These are phyloP conservation scores for Cydia splendana DNA, from an alignment of 1,140 invertebrate species.

Conservation along the genomic window DNA sequence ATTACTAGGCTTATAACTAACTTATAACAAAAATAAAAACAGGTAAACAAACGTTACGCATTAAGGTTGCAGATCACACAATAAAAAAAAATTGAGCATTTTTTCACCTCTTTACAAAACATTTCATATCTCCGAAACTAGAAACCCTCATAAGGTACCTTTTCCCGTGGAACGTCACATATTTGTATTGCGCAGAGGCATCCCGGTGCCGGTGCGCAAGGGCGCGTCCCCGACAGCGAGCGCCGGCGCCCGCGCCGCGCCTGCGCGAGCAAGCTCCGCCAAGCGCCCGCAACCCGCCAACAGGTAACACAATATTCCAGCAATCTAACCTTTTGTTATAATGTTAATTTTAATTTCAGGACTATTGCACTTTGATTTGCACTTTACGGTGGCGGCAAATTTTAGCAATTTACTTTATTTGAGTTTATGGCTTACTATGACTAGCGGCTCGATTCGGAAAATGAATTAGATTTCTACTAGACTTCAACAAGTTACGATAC, in stretches of 20 bases:
- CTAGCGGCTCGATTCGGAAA: no score
- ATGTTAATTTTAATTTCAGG: background rate
- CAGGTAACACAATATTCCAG: constrained; percentile 47
- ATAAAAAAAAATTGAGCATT: no score
- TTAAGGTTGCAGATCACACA: no score
- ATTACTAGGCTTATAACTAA: no score
- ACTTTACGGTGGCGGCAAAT: background rate
- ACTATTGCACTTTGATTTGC: background rate
- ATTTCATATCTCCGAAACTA: no score
- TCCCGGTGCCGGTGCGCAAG: constrained; percentile 71
- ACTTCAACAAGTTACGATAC: no score
- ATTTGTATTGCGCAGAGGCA: constrained; percentile 51
- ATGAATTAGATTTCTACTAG: no score
- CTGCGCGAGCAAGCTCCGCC: constrained; percentile 9
- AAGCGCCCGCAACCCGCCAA: constrained; percentile 61
- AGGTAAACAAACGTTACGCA: no score
- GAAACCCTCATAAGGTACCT: no score
- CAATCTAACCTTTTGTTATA: background rate
- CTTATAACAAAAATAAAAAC: no score
- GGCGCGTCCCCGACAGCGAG: constrained; percentile 59
- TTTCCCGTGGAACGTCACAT: no score
- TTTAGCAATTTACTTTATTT: background rate
- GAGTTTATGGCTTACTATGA: background rate
- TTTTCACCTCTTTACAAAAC: no score
- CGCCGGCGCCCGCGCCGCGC: constrained; percentile 33